These are phyloP conservation scores for Distichodus sexfasciatus DNA, from an alignment of 2,797 vertebrate genomes.

Conservation along the genomic window DNA sequence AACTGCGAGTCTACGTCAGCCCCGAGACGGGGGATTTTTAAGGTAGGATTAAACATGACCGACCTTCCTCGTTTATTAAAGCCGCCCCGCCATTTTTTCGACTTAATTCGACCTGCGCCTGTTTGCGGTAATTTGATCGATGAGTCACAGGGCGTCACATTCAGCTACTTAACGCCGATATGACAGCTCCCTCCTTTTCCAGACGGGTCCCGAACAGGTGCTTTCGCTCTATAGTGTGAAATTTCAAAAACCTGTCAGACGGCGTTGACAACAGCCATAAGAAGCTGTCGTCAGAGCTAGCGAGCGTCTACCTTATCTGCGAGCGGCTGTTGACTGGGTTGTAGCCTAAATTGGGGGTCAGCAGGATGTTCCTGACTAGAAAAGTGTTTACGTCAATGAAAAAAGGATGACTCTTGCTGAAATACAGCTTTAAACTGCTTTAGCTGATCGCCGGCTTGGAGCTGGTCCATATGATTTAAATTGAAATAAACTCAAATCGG, in stretches of 20 bases:
- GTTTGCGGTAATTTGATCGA: conserved; percentile 1
- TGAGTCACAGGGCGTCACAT: not conserved
- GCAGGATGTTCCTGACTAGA: too few species aligned
- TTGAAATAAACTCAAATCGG: too few species aligned
- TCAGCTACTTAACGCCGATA: conserved; percentile 14
- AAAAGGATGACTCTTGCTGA: too few species aligned
- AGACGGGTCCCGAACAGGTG: not conserved
- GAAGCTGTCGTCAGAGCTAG: not conserved
- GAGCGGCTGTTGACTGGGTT: not conserved
- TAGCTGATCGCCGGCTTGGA: too few species aligned
- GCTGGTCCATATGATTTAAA: too few species aligned
- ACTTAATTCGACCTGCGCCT: not conserved
- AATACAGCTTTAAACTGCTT: too few species aligned
- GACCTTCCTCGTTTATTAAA: not conserved
- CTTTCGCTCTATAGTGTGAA: conserved; percentile 21
- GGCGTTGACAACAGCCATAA: not conserved
- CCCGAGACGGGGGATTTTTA: too few species aligned
- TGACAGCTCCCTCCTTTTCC: not conserved
- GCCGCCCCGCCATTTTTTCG: not conserved
- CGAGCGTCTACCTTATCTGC: not conserved
- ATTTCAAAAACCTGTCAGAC: not conserved
- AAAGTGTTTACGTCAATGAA: too few species aligned
- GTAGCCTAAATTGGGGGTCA: not conserved
- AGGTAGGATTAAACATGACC: not conserved
- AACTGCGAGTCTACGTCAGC: not conserved